Conservation (phyloP, 2,888 invertebrate species). For the Euproctis similis region DNA sequence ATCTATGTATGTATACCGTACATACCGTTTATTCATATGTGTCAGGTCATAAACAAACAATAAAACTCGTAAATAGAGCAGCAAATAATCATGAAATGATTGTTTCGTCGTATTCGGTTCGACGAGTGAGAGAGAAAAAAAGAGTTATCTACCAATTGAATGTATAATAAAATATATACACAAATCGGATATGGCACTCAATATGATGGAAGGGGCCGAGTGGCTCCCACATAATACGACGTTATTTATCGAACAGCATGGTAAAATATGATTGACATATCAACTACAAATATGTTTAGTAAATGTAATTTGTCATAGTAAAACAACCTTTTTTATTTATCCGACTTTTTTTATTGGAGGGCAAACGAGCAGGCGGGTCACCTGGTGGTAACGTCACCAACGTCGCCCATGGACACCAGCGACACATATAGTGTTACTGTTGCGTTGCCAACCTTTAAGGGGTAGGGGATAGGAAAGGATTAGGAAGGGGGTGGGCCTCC, state of each 20-base stretch:
- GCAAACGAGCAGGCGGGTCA: too few species aligned
- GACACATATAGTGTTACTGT: too few species aligned
- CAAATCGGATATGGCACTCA: constrained; percentile 49
- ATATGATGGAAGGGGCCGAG: constrained; percentile 33
- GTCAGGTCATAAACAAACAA: constrained; percentile 44
- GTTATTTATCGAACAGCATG: constrained; percentile 13
- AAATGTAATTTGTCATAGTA: constrained; percentile 9
- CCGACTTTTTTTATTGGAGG: too few species aligned
- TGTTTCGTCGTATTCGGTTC: constrained; percentile 27
- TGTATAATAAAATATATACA: constrained; percentile 40
- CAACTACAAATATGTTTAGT: constrained; percentile 10
- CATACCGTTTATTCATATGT: too few species aligned
- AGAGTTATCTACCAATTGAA: constrained; percentile 57
- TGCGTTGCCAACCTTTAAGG: too few species aligned
- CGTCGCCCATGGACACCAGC: too few species aligned
- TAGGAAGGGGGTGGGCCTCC: too few species aligned
- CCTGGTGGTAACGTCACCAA: too few species aligned
- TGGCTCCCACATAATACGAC: constrained; percentile 23
- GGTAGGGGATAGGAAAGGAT: too few species aligned
- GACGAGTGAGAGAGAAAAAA: constrained; percentile 30
- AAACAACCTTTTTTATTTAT: too few species aligned
- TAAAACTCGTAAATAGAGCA: constrained; percentile 52
- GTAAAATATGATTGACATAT: constrained; percentile 14
- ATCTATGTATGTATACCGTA: too few species aligned
- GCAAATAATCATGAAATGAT: constrained; percentile 38